These are phyloP conservation scores for Ecliptopera silaceata DNA, from an alignment of 2,888 invertebrate genomes.

Conservation along the genomic window DNA sequence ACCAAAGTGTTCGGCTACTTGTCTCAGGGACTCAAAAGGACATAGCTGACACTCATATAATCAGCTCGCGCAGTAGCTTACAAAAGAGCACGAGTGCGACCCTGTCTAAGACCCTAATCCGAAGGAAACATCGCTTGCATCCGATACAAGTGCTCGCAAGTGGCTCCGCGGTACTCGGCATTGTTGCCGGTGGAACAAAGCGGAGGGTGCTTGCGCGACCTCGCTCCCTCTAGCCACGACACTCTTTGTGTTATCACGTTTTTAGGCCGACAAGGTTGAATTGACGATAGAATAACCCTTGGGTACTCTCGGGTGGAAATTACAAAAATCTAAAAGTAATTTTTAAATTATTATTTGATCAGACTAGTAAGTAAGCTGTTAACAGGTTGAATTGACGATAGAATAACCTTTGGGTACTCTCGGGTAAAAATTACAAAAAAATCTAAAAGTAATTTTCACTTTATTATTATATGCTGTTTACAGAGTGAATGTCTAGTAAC, in stretches of 20 bases:
- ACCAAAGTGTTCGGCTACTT: constrained; percentile 1
- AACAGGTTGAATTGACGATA: constrained; percentile 22
- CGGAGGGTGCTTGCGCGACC: constrained; percentile 73
- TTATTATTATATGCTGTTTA: background rate
- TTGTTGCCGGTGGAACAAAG: constrained; percentile 80
- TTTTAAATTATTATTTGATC: background rate
- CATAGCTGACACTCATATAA: constrained; percentile 28
- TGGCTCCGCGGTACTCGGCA: constrained; percentile 61
- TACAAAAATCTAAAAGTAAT: background rate
- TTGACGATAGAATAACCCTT: constrained; percentile 59
- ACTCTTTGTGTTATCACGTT: constrained; percentile 79
- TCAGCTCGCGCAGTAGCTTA: constrained; percentile 18
- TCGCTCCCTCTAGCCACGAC: constrained; percentile 61
- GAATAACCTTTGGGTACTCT: constrained; percentile 50
- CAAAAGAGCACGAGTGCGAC: constrained; percentile 44
- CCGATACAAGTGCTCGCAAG: constrained; percentile 74
- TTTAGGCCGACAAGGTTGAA: constrained; percentile 68
- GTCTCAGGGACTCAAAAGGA: constrained; percentile 20
- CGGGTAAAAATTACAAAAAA: constrained; percentile 2
- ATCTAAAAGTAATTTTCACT: background rate
- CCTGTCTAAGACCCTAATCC: constrained; percentile 63
- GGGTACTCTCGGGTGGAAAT: constrained; percentile 30
- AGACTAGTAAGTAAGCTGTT: no score
- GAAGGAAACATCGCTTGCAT: constrained; percentile 77
- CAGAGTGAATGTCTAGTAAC: no score